Conservation (phyloP, 2,113 vertebrate genomes). For the Dicentrarchus labrax region DNA sequence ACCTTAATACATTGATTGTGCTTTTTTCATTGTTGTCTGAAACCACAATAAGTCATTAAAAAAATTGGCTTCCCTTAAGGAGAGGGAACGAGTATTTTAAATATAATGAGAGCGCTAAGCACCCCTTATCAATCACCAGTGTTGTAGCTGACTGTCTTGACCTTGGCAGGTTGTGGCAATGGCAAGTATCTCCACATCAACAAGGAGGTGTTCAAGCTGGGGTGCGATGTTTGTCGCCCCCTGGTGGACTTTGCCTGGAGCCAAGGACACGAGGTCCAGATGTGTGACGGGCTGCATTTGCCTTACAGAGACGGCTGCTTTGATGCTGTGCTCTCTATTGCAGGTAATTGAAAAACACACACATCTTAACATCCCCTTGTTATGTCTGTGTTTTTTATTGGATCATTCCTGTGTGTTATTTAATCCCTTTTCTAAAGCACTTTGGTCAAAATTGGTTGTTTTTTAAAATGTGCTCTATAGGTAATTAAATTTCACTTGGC, state of each 20-base stretch:
- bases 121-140: not conserved
- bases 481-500: too few relatives aligned
- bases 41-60: not conserved
- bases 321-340: constrained; percentile 80
- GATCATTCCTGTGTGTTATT: too few relatives aligned
- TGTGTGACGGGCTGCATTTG: constrained; percentile 80
- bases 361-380: too few relatives aligned
- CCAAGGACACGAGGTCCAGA: constrained; percentile 82
- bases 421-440: too few relatives aligned
- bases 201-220: constrained; percentile 84
- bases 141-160: constrained; percentile 6
- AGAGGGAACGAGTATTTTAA: not conserved
- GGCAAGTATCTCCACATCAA: constrained; percentile 88
- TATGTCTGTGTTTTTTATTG: too few relatives aligned
- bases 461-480: too few relatives aligned
- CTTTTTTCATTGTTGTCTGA: not conserved
- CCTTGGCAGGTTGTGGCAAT: constrained; percentile 84
- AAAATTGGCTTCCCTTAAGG: too few relatives aligned
- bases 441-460: too few relatives aligned
- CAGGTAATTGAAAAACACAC: constrained; percentile 60
- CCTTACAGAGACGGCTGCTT: constrained; percentile 83
- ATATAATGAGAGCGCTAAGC: not conserved
- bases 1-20: not conserved
- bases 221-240: constrained; percentile 83
- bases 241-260: constrained; percentile 84